phyloP scores from a whole-genome alignment of 2,888 invertebrate genomes.

The Disparrhopalites patrizii region DNA sequence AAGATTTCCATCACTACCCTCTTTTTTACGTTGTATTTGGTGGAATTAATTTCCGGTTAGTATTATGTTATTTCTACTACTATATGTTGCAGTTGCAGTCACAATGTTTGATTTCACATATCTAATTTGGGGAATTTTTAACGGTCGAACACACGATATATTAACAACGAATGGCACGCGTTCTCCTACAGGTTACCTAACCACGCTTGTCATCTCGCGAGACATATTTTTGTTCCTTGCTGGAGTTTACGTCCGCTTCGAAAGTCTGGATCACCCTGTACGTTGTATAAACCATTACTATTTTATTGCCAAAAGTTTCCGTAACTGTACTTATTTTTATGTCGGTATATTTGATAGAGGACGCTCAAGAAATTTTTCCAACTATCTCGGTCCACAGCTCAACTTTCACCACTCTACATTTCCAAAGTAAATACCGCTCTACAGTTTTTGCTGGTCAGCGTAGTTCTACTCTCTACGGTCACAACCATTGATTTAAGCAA shows the following conservation, averaged over 20 bases:
- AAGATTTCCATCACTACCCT: constrained; percentile 87
- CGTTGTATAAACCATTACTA: too few species aligned
- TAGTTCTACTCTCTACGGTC: background rate
- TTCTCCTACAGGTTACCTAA: background rate
- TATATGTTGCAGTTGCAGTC: too few species aligned
- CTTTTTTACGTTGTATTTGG: constrained; percentile 80
- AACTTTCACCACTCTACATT: background rate
- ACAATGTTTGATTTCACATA: too few species aligned
- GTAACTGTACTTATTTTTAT: background rate
- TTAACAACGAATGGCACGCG: too few species aligned
- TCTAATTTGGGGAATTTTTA: too few species aligned
- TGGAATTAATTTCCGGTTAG: constrained; percentile 69
- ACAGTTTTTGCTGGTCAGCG: background rate
- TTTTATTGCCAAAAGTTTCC: background rate
- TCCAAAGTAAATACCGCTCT: background rate
- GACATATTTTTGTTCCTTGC: background rate
- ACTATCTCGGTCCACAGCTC: background rate
- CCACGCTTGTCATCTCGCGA: background rate
- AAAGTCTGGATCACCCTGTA: background rate
- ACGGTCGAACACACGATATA: too few species aligned
- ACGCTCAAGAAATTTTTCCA: background rate
- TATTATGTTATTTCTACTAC: too few species aligned
- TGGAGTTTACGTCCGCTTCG: background rate
- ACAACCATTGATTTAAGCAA: too few species aligned
- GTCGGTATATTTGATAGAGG: background rate